Conservation (phyloP, 2,888 invertebrate genomes). For the Callimorpha dominula region DNA sequence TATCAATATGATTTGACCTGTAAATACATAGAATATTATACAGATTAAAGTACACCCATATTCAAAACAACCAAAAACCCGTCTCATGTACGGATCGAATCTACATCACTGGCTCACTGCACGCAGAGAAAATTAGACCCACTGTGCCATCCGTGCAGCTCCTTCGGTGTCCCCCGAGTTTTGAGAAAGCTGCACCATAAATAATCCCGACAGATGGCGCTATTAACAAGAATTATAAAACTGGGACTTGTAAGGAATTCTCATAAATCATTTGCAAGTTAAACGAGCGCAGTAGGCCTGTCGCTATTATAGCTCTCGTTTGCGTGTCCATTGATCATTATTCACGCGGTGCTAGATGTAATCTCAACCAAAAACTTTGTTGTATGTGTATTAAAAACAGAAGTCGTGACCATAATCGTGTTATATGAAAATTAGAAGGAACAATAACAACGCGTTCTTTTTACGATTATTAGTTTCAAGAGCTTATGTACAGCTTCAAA, state of each 20-base stretch:
- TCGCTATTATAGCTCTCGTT: neutral
- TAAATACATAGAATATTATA: no score
- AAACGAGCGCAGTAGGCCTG: neutral
- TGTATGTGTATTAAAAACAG: constrained; percentile 27
- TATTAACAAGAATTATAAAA: constrained; percentile 11
- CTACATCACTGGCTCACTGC: neutral
- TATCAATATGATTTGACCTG: no score
- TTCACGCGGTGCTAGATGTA: constrained; percentile 29
- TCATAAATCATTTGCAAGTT: constrained; percentile 9
- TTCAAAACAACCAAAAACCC: neutral
- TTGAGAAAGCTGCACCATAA: neutral
- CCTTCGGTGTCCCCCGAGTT: neutral
- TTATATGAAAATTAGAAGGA: constrained; percentile 18
- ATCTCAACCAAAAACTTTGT: constrained; percentile 30
- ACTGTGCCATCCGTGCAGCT: neutral
- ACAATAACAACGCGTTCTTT: constrained; percentile 12
- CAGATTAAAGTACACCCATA: neutral
- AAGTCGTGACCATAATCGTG: constrained; percentile 16
- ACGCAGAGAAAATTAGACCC: neutral
- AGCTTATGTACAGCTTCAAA: constrained; percentile 2
- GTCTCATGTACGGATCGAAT: neutral
- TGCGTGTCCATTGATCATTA: constrained; percentile 45
- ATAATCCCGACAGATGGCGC: constrained; percentile 13
- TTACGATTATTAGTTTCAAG: constrained; percentile 7
- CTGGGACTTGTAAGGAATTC: constrained; percentile 1